Conservation (phyloP, 2,113 vertebrate genomes). For the Neofelis nebulosa region DNA sequence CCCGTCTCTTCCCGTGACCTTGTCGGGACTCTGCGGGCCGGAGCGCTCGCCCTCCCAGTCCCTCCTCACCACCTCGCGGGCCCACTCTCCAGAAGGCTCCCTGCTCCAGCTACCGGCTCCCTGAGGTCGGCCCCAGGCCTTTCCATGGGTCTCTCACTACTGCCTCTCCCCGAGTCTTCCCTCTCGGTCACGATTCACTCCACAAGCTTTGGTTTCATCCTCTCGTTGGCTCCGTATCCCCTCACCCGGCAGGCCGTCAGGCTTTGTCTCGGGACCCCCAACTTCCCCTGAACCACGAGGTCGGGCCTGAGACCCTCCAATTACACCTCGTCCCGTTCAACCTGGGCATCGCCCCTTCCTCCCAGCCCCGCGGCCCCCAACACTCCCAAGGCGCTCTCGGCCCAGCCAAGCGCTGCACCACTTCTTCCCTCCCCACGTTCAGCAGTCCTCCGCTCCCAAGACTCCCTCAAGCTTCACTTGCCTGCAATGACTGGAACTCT, state of each 20-base stretch:
- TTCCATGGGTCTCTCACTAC: not conserved
- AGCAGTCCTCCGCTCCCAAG: accelerated
- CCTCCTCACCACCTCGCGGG: not conserved
- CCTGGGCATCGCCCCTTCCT: not conserved
- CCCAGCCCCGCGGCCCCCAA: not conserved
- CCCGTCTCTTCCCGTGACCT: slow-evolving; percentile 51
- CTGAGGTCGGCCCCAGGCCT: not conserved
- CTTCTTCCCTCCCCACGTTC: not conserved
- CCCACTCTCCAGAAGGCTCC: not conserved
- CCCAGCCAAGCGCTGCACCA: too few species aligned
- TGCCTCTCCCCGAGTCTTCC: not conserved
- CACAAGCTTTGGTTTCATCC: not conserved
- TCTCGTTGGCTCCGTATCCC: not conserved
- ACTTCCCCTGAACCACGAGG: too few species aligned
- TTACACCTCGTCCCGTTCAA: not conserved
- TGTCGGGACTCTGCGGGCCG: not conserved
- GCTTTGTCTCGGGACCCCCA: not conserved
- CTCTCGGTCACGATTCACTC: not conserved
- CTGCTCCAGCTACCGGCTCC: accelerated
- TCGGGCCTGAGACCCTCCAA: not conserved
- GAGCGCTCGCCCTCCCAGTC: not conserved
- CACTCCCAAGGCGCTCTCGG: not conserved
- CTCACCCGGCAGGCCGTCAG: too few species aligned
- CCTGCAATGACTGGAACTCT: accelerated
- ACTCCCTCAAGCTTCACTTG: accelerated